These are phyloP conservation scores for Cylas formicarius DNA, from an alignment of 1,140 invertebrate species.

Conservation along the genomic window DNA sequence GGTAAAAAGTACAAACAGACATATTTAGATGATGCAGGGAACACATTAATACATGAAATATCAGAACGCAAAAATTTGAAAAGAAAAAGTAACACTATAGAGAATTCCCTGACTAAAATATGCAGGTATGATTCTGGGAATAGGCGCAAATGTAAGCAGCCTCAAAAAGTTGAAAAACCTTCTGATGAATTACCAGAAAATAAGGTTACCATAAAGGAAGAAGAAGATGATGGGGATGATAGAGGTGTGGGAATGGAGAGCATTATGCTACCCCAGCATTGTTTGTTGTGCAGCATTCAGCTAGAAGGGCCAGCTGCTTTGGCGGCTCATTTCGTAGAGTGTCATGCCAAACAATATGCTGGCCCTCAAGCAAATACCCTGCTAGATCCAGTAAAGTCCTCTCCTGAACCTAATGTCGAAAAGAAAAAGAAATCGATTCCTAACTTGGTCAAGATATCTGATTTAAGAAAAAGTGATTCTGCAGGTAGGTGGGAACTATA, in stretches of 20 bases:
- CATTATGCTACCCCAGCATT: constrained; percentile 30
- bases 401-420: too few species aligned
- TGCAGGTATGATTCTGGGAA: constrained; percentile 26
- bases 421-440: constrained; percentile 37
- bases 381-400: not conserved
- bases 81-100: constrained; percentile 30
- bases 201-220: not conserved
- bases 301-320: constrained; percentile 24
- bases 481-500: constrained; percentile 19
- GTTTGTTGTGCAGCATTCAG: constrained; percentile 35
- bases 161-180: constrained; percentile 26
- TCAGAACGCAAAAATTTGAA: constrained; percentile 30
- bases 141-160: constrained; percentile 32
- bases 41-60: constrained; percentile 34
- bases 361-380: not conserved
- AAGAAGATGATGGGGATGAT: constrained; percentile 1
- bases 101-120: constrained; percentile 25
- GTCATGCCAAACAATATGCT: constrained; percentile 33
- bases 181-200: not conserved
- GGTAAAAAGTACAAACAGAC: constrained; percentile 12
- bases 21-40: constrained; percentile 31
- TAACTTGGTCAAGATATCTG: constrained; percentile 38
- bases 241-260: not conserved
- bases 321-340: constrained; percentile 35
- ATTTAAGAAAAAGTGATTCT: constrained; percentile 32